Base-by-base conservation (phyloP, 2,888 invertebrate species). In the Megalurothrips usitatus region DNA sequence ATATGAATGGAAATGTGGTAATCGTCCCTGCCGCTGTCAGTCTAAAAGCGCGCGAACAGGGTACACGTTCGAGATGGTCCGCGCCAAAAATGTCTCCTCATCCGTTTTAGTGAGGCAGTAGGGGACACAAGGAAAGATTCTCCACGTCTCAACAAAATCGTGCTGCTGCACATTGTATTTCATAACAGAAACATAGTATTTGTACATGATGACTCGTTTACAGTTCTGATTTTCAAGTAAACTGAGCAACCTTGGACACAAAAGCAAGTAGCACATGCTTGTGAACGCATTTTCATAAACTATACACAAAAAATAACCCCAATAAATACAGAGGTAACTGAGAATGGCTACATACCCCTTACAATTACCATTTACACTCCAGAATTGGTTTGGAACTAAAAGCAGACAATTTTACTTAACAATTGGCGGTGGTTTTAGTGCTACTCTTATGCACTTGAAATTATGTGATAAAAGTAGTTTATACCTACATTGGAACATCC, bases 261-360 rank as follows among this genome's bases (percentile, higher is more conserved):
- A 43, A 43, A 43, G 34, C 34, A 43, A 43, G 34, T 43, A 43
- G 34, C 34, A 43, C 34, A 43, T 43, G 34, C 34, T 43, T 43
- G 34, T 43, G 34, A 43, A 43, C 6, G 34, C 34, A 43, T 43
- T 43, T 43, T 4, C 34, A 43, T 43, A 43, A 43, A 43, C 34
- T 43, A 43, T 43, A 43, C 34, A 43, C 34, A 43, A 43, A 43
- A 75, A 75, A 75, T 26, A 75, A 10, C 23, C 6, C 26, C 68
- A 75, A 75, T 75, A 75, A 75, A 75, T 75, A 26, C 23, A 75
- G 68, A 75, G 26, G 68, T 26, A 75, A 75, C 68, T 75, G 68
- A 75, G 9, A 26, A 75, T 23, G 68, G 26, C 68, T 23, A 23
- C 1, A 8, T 12, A 26, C n/a, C 26, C 23, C 23, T 75, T 26